Evolutionary conservation across 2,797 vertebrate species (phyloP), one percentile per base, ranked within the genome.

Genomic region (Peromyscus eremicus): DNA sequence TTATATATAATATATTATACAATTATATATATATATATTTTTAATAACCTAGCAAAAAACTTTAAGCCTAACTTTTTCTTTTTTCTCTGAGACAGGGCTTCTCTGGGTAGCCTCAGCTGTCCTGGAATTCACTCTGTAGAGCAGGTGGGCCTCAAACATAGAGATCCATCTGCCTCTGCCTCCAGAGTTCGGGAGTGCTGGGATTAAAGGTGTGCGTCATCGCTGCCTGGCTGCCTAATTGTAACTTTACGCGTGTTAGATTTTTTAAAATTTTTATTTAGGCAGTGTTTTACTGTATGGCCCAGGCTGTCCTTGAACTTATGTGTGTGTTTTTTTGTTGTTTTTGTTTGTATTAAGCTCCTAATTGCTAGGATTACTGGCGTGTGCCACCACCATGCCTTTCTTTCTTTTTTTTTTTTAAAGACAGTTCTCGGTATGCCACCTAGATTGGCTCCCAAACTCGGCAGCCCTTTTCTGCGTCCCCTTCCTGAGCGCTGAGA

Each of bases 61-160:
- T 85, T 89, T 37, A 96, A 89, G 84, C n/a, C 43, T 55, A 62
- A 55, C 76, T 73, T 83, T 70, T 70, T 70, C 34, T 9, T 34
- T 2, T 6, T 16, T n/a, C n/a, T 6, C 10, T 19, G n/a, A 37
- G 70, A 73, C 70, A 73, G 19, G n/a, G 19, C n/a, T 73, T 73
- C n/a, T 73, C 70, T 73, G 70, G n/a, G n/a, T 11, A 73, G n/a
- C 70, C 68, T 71, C 8, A 25, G n/a, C 70, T 37, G 70, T 37
- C 70, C n/a, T 71, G 19, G 70, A 71, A 37, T 71, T 71, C n/a
- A 71, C n/a, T 71, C 19, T 71, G n/a, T 70, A 70, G 34, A 70
- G 70, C 16, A 70, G 68, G 68, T 14, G 14, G 32, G 32, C 68
- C 68, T 70, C 34, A n/a, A 70, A 70, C 70, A n/a, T 19, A n/a